A percentile compares a stretch with the other conserved stretches of the same genome.
Evolutionary conservation across 2,113 vertebrate species (phyloP).

Genomic region (Sinocyclocheilus anophthalmus): DNA sequence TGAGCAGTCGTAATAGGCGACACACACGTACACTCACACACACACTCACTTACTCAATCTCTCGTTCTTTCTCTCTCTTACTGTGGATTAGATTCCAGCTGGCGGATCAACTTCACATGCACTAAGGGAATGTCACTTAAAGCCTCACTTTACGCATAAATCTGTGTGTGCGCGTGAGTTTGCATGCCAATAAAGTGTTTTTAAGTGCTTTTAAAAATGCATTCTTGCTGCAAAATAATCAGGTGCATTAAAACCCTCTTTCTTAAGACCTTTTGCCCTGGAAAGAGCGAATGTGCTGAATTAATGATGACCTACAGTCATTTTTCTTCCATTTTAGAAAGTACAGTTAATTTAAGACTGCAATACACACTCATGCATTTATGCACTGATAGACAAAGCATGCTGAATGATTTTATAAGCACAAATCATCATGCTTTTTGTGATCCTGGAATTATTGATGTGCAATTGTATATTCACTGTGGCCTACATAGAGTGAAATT

Average conservation of each 20-base stretch:
- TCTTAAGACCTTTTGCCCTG: not conserved
- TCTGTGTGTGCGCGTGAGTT: not conserved
- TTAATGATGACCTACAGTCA: not conserved
- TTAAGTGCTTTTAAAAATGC: slow-evolving; percentile 15
- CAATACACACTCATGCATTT: slow-evolving; percentile 12
- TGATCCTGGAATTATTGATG: slow-evolving; percentile 10
- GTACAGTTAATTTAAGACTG: not conserved
- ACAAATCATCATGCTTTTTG: not conserved
- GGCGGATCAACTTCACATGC: slow-evolving; percentile 55
- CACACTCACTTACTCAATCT: slow-evolving; percentile 7
- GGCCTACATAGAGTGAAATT: slow-evolving; percentile 28
- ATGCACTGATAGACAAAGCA: not conserved
- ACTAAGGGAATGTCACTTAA: slow-evolving; percentile 58
- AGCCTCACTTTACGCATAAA: slow-evolving; percentile 39
- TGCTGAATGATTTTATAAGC: not conserved
- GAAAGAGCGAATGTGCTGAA: not conserved
- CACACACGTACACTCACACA: slow-evolving; percentile 24
- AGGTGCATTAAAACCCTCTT: slow-evolving; percentile 12
- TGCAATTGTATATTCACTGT: slow-evolving; percentile 5
- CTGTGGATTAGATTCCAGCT: slow-evolving; percentile 56
- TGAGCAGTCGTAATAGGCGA: slow-evolving; percentile 36
- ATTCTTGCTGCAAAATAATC: slow-evolving; percentile 13
- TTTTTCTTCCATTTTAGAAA: not conserved
- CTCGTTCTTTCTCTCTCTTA: slow-evolving; percentile 26
- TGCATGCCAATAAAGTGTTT: not conserved